phyloP scores from a whole-genome alignment of 2,113 vertebrate species.

The Callocephalon fimbriatum region DNA sequence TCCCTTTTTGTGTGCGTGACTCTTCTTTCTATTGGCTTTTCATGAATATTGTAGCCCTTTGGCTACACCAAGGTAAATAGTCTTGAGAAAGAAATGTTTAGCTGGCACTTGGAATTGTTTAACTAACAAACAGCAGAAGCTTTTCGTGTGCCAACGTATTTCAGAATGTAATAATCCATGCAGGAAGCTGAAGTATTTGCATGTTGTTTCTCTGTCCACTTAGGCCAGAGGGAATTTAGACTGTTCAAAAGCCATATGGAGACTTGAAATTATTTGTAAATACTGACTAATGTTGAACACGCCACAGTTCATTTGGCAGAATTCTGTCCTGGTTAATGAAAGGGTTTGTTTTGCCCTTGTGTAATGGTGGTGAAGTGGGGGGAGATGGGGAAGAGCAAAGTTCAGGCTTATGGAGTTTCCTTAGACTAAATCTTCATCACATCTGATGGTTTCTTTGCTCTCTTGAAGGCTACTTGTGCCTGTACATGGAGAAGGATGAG shows the following conservation, averaged over 20 bases:
- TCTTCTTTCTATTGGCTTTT: neutral
- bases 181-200: neutral
- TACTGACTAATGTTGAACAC: neutral
- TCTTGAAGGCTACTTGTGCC: slow-evolving; percentile 89
- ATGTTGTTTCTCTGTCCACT: neutral
- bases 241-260: neutral
- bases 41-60: neutral
- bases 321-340: neutral
- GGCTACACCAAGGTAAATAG: slow-evolving; percentile 4
- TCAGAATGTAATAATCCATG: neutral
- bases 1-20: neutral
- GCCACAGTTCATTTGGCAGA: neutral
- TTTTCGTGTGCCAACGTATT: neutral
- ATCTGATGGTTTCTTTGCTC: neutral
- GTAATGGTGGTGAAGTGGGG: neutral
- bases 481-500: slow-evolving; percentile 97
- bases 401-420: fast-evolving
- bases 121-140: neutral
- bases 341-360: neutral
- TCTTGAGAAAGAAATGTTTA: neutral
- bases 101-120: neutral
- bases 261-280: neutral
- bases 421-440: fast-evolving
- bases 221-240: neutral
- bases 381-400: fast-evolving